Base-by-base conservation (phyloP, 2,113 vertebrate species). In the Australoheros scitulus region DNA sequence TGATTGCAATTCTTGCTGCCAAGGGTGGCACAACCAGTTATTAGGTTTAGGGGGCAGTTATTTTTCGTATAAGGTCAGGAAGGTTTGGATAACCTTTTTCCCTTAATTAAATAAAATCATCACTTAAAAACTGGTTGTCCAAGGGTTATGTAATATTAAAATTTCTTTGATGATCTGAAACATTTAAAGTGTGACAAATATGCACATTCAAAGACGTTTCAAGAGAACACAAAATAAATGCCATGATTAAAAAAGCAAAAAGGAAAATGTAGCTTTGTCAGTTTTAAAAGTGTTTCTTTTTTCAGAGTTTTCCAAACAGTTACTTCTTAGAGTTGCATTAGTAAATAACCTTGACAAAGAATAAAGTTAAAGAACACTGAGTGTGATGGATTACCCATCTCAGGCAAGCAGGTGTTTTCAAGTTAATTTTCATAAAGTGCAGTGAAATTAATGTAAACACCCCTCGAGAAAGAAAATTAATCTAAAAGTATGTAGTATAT, bases 321-420 rank as follows among this genome's bases (percentile, higher is more conserved):
- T 1, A 11, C 29, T 61, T 61, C 81, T 61, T 57, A 58, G 74
- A 68, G 11, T 50, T 41, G 1, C 52, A 76, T 64, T 63, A 38
- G 64, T 26, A n/a, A 20, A 55, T 91, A 77, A 90, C 89, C 82
- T 91, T 92, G 82, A 84, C 64, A 50, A 79, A 83, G 59, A 86
- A 34, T 15, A 57, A 88, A 85, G 56, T 63, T 81, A 78, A 77
- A 74, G 41, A 92, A 83, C 34, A 50, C 36, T 56, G 32, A 29
- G 17, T 3, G 59, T 89, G 91, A 90, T 84, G 83, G 81, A 90
- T 90, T 61, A 41, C 76, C n/a, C 47, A 8, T 87, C 52, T 80
- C 14, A 13, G 65, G 34, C 26, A 57, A 22, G 32, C 29, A 80
- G 59, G 36, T 88, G 78, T 57, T 55, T 76, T 76, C 24, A 14